A percentile compares a stretch with the other conserved stretches of the same genome.
Conservation (phyloP, 1,140 invertebrate genomes). For the Cyclina sinensis region DNA sequence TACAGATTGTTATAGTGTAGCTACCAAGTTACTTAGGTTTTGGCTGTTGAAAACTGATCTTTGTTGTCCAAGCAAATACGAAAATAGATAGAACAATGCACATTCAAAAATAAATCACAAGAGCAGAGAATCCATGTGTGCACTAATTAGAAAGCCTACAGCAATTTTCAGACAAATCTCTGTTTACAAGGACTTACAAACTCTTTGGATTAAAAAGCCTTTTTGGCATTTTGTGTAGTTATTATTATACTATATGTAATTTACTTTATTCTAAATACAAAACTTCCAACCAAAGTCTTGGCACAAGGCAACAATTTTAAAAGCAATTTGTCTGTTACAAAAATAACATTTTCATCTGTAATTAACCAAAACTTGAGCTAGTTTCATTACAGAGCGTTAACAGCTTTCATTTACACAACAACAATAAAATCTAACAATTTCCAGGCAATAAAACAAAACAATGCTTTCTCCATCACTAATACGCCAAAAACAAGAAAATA, state of each 20-base stretch:
- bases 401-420: conserved; percentile 38
- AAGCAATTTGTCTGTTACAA: conserved; percentile 24
- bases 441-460: conserved; percentile 36
- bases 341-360: not conserved
- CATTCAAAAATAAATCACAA: too few relatives aligned
- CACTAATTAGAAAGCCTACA: too few relatives aligned
- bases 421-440: conserved; percentile 29
- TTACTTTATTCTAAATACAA: not conserved
- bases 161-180: too few relatives aligned
- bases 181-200: too few relatives aligned
- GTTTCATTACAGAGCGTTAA: not conserved
- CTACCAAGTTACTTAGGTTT: too few relatives aligned
- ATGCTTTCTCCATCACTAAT: conserved; percentile 20
- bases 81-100: too few relatives aligned
- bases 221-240: conserved; percentile 7
- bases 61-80: too few relatives aligned
- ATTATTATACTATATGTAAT: conserved; percentile 18
- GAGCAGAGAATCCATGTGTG: too few relatives aligned
- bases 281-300: not conserved
- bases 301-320: conserved; percentile 4
- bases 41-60: too few relatives aligned
- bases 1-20: too few relatives aligned
- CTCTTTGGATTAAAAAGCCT: not conserved
- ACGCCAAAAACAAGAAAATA: not conserved
- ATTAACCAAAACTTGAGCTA: conserved; percentile 40